phyloP scores from a whole-genome alignment of 2,888 invertebrate species.

The Campaea margaritaria region DNA sequence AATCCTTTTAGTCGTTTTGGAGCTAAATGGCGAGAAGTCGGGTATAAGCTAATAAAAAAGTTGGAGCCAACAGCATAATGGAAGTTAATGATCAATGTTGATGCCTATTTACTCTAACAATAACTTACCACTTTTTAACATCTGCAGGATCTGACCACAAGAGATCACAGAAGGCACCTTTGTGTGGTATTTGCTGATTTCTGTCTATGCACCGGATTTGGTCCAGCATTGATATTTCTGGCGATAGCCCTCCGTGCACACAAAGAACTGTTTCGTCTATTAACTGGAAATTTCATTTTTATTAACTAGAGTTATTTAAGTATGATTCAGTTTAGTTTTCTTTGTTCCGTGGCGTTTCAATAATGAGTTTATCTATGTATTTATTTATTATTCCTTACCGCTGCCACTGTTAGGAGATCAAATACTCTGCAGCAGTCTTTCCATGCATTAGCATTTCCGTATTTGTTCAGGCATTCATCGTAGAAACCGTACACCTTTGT shows the following conservation, averaged over 20 bases:
- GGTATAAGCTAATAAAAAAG: too few relatives aligned
- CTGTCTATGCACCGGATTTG: constrained; percentile 98
- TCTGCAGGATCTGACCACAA: constrained; percentile 99
- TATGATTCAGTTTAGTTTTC: too few relatives aligned
- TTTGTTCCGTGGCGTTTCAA: too few relatives aligned
- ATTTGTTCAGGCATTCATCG: constrained; percentile 99
- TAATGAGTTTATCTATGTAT: too few relatives aligned
- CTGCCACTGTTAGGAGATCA: constrained; percentile 98
- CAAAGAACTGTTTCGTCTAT: constrained; percentile 99
- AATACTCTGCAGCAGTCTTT: constrained; percentile 99
- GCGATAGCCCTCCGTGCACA: constrained; percentile 98
- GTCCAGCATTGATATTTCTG: constrained; percentile 98
- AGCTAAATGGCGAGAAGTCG: too few relatives aligned
- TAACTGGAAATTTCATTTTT: constrained; percentile 85
- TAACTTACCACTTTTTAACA: constrained; percentile 92
- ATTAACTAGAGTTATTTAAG: too few relatives aligned
- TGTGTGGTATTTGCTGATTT: constrained; percentile 99
- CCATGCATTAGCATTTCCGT: constrained; percentile 99
- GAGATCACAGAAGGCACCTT: constrained; percentile 99
- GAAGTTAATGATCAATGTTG: too few relatives aligned
- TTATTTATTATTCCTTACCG: too few relatives aligned
- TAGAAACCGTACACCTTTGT: constrained; percentile 99
- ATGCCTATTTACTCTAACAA: too few relatives aligned
- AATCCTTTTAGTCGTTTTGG: too few relatives aligned
- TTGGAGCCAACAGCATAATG: too few relatives aligned